Evolutionary conservation across 2,888 invertebrate genomes (phyloP), one percentile per base, ranked within the genome.

Genomic region (Metellina segmentata): DNA sequence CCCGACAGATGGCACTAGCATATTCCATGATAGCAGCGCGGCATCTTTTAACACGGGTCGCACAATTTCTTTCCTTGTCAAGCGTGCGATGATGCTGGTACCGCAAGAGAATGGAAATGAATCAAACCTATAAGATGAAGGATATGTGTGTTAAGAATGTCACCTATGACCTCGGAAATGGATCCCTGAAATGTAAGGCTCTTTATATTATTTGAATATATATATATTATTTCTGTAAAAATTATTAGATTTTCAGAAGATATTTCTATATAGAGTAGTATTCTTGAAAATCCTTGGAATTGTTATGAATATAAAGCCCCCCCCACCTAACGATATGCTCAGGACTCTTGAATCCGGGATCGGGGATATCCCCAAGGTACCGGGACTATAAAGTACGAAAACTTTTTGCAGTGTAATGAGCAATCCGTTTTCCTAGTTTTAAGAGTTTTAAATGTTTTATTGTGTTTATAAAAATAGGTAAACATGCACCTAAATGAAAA

Each of bases 121-220:
- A 61, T 61, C 13, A 61, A 11, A 16, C 61, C 13, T 61, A 16
- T n/a, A 79, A 19, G 20, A 79, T 79, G 79, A 79, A 79, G 79
- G 61, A 79, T 79, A 34, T 34, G 7, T 13, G 0, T 48, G 34
- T 79, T 7, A 79, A 34, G 20, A 79, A 20, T 48, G 13, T 48
- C 5, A 20, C 79, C 7, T 20, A 13, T 19, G 79, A 79, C 1
- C 13, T 79, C 20, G 61, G 61, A 13, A 79, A 61, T 34, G 61
- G 61, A 9, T 9, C 79, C 7, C 20, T 6, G 1, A 79, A 79
- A 11, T 11, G 79, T 79, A 77, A 77, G 79, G 7, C n/a, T 53
- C 19, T 61, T 20, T 34, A 0, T 16, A n/a, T 51, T n/a, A 48
- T 48, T 11, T 48, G 6, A n/a, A n/a, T n/a, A n/a, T n/a, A n/a